phyloP scores from a whole-genome alignment of 1,140 invertebrate genomes.

The Drosophila truncata region DNA sequence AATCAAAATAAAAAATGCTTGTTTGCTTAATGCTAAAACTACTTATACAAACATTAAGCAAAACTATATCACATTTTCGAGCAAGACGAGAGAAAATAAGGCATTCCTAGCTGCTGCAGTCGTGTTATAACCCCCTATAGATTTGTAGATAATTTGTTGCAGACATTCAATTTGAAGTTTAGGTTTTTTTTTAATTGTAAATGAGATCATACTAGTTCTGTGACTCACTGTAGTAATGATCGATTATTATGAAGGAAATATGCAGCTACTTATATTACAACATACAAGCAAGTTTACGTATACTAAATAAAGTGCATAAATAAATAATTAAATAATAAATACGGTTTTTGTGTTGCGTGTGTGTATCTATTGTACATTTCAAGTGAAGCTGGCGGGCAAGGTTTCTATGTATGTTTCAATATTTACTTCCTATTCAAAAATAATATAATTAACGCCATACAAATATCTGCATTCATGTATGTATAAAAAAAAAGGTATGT shows the following conservation, averaged over 20 bases:
- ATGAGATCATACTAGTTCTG: constrained; percentile 19
- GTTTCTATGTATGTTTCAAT: constrained; percentile 1
- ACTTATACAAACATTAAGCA: constrained; percentile 8
- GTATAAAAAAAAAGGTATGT: not conserved
- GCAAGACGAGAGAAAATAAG: not conserved
- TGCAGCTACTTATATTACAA: constrained; percentile 40
- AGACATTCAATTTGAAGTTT: constrained; percentile 11
- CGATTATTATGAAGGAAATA: constrained; percentile 36
- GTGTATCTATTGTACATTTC: constrained; percentile 13
- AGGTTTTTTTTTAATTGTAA: constrained; percentile 15
- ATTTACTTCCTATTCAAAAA: not conserved
- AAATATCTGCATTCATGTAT: constrained; percentile 13
- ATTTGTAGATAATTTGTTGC: constrained; percentile 21
- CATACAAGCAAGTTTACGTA: constrained; percentile 38
- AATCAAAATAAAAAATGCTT: not conserved
- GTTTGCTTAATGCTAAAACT: not conserved
- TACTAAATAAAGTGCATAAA: constrained; percentile 36
- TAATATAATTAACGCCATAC: constrained; percentile 9
- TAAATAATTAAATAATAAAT: constrained; percentile 36
- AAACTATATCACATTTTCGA: not conserved
- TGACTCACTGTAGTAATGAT: constrained; percentile 37
- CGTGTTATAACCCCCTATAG: not conserved
- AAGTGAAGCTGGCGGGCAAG: constrained; percentile 20
- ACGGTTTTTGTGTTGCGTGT: constrained; percentile 29
- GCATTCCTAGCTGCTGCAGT: constrained; percentile 19